Percentiles rank a stretch among this genome's conserved stretches.
Evolutionary conservation across 2,797 vertebrate species (phyloP).

Genomic region (Dicrostonyx torquatus): DNA sequence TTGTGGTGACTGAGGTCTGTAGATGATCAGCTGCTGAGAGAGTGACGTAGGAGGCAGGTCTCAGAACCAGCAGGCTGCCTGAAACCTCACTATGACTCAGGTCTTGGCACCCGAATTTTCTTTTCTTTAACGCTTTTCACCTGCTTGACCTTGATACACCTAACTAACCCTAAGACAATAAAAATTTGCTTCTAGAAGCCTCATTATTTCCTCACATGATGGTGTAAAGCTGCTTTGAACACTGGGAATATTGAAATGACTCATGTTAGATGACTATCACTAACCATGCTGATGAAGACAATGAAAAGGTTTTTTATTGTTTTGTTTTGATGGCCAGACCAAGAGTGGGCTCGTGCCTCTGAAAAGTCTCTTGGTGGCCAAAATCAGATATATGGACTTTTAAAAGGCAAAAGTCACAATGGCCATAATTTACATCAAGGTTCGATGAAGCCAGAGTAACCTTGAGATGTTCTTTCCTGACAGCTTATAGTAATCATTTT

Average conservation of each 20-base stretch:
- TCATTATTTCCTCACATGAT: slow-evolving; percentile 2
- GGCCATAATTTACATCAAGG: background rate
- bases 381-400: background rate
- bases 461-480: background rate
- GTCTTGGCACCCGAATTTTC: background rate
- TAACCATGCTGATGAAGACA: background rate
- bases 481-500: background rate
- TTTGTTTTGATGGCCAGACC: background rate
- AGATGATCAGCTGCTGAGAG: background rate
- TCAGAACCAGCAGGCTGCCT: background rate
- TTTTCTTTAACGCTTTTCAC: background rate
- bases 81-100: background rate
- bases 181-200: background rate
- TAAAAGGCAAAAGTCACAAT: background rate
- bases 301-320: background rate
- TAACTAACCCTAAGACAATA: background rate
- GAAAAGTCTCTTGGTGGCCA: background rate
- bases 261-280: background rate
- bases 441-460: background rate
- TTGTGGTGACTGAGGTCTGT: background rate
- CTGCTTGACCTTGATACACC: background rate
- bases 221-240: background rate
- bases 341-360: background rate
- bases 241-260: background rate
- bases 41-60: background rate